Base-by-base conservation (phyloP, 2,113 vertebrate genomes). In the Scartelaos histophorus region DNA sequence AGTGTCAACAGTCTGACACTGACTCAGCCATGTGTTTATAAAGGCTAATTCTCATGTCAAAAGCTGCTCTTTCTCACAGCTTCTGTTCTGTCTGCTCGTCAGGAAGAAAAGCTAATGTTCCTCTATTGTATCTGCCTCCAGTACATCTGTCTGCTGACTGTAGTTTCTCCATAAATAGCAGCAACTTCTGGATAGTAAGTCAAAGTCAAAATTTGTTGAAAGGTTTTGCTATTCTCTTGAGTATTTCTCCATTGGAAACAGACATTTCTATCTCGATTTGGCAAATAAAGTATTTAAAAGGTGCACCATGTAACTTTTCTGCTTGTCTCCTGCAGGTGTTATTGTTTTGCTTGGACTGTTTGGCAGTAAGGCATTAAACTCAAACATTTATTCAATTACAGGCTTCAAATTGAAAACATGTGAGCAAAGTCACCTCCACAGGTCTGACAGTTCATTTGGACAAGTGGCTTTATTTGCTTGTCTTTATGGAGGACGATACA, bases 31-130 rank as follows among this genome's bases (percentile, higher is more conserved):
- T 25, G 47, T 73, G 73, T 88, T 87, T 87, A 86, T 69, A 73
- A 70, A 74, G 73, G 70, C 66, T 79, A 66, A 84, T 79, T 79
- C 67, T 75, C 76, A 57, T 70, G 72, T 84, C 81, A 76, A 83
- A 79, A 68, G 0, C 29, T 66, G 38, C 15, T 38, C 51, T 68
- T 68, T 79, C 71, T 78, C 82, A 73, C 74, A 78, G 82, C 81
- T 84, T 70, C 82, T 10, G 79, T 84, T 70, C 82, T 10, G 79
- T 76, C 75, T 61, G 15, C 51, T n/a, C 11, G 46, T 73, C 62
- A 21, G 67, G 46, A 19, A 29, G 57, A 71, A 56, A 35, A 76
- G 62, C 67, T 58, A 57, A 49, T 11, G 67, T 56, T 56, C 64
- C 75, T 56, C 68, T 51, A 67, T 67, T 47, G 34, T 62, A 47